Conservation (phyloP, 2,113 vertebrate species). For the Neofelis nebulosa region DNA sequence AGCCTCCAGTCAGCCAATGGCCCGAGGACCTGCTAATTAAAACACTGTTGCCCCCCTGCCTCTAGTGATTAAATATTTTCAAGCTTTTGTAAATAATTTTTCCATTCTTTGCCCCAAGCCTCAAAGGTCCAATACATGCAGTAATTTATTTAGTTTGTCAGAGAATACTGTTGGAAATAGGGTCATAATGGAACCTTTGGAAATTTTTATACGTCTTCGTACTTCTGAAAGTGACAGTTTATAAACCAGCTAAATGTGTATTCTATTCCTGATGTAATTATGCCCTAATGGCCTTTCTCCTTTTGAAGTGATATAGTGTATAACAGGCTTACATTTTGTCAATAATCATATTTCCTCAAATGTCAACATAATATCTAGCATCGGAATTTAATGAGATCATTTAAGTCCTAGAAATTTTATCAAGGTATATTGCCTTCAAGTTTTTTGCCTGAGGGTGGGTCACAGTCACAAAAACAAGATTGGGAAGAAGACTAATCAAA, state of each 20-base stretch:
- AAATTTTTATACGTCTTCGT: slow-evolving; percentile 82
- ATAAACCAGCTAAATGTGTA: slow-evolving; percentile 82
- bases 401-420: slow-evolving; percentile 65
- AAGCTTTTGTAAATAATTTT: slow-evolving; percentile 99
- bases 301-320: slow-evolving; percentile 81
- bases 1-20: slow-evolving; percentile 94
- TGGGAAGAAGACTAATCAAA: slow-evolving; percentile 18
- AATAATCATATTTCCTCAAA: slow-evolving; percentile 81
- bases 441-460: slow-evolving; percentile 37
- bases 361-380: slow-evolving; percentile 77
- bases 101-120: slow-evolving; percentile 94
- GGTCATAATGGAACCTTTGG: slow-evolving; percentile 83
- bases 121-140: slow-evolving; percentile 89
- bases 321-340: slow-evolving; percentile 76
- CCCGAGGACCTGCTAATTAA: slow-evolving; percentile 97
- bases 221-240: slow-evolving; percentile 83
- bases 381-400: slow-evolving; percentile 76
- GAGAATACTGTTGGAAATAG: slow-evolving; percentile 86
- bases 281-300: slow-evolving; percentile 80
- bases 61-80: slow-evolving; percentile 98
- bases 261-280: slow-evolving; percentile 84
- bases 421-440: slow-evolving; percentile 50
- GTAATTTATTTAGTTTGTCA: slow-evolving; percentile 89
- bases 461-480: not conserved
- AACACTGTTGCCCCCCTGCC: slow-evolving; percentile 96